Evolutionary conservation across 2,113 vertebrate genomes (phyloP).

Genomic region (Microcebus murinus): DNA sequence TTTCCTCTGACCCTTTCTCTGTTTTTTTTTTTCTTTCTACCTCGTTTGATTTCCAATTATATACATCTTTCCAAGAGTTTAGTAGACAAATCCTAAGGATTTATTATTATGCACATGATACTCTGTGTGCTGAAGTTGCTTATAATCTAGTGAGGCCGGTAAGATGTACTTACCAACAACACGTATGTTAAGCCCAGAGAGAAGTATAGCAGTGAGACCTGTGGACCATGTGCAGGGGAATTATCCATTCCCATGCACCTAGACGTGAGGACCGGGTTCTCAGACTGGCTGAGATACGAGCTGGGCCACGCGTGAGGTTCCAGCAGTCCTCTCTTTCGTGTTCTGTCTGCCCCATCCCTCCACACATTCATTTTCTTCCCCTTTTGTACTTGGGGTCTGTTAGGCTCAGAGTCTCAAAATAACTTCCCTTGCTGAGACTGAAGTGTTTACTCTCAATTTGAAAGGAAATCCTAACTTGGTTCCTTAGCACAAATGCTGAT

Average conservation of each 20-base stretch:
- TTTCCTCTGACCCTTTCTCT: slow-evolving; percentile 38
- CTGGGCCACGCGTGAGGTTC: background rate
- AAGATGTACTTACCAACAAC: background rate
- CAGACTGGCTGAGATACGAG: background rate
- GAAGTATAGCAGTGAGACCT: background rate
- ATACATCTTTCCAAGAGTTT: slow-evolving; percentile 20
- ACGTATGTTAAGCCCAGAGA: background rate
- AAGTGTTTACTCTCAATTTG: background rate
- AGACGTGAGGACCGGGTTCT: background rate
- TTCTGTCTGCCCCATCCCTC: background rate
- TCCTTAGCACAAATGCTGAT: background rate
- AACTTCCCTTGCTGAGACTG: background rate
- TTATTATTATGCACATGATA: background rate
- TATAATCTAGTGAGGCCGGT: background rate
- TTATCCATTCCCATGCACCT: background rate
- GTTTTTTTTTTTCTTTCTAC: background rate
- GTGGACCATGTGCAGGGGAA: background rate
- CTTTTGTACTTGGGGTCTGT: background rate
- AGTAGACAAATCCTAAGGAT: slow-evolving; percentile 24
- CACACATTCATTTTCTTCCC: background rate
- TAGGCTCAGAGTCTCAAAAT: background rate
- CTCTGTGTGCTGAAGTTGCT: background rate
- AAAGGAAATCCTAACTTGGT: background rate
- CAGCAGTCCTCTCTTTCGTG: background rate
- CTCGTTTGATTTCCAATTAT: slow-evolving; percentile 36